These are phyloP conservation scores for Callosobruchus maculatus DNA, from an alignment of 2,888 invertebrate genomes.

Conservation along the genomic window DNA sequence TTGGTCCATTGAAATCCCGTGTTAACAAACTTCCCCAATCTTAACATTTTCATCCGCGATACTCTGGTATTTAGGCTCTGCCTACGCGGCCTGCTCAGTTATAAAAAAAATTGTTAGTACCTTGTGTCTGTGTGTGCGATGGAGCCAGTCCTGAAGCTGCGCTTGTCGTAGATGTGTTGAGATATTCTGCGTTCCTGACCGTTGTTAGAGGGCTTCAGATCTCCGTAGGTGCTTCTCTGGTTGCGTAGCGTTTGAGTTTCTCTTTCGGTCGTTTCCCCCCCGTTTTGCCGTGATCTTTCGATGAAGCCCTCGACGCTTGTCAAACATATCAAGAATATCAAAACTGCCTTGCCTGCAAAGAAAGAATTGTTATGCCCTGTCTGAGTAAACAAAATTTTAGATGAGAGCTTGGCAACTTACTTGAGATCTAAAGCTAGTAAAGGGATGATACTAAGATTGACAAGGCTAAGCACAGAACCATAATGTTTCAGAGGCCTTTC, in stretches of 20 bases:
- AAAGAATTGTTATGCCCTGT: too few species aligned
- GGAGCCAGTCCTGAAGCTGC: neutral
- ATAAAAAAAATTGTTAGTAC: neutral
- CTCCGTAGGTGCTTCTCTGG: neutral
- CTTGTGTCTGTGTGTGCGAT: neutral
- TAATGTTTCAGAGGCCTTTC: too few species aligned
- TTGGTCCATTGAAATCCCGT: too few species aligned
- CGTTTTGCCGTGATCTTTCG: neutral
- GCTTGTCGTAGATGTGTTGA: neutral
- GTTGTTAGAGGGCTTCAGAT: neutral
- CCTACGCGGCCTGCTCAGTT: too few species aligned
- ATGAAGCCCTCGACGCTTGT: neutral
- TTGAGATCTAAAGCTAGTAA: too few species aligned
- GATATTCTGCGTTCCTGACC: neutral
- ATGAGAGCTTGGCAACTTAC: too few species aligned
- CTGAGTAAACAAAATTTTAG: too few species aligned
- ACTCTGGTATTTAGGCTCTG: too few species aligned
- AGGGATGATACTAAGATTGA: too few species aligned
- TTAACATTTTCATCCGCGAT: too few species aligned
- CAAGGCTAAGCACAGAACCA: too few species aligned
- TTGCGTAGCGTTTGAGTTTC: neutral
- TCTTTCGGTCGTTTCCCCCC: neutral
- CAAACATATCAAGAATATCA: neutral
- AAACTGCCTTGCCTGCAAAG: neutral
- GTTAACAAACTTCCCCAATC: too few species aligned